Evolutionary conservation across 2,797 vertebrate species (phyloP).

Genomic region (Coluber constrictor): DNA sequence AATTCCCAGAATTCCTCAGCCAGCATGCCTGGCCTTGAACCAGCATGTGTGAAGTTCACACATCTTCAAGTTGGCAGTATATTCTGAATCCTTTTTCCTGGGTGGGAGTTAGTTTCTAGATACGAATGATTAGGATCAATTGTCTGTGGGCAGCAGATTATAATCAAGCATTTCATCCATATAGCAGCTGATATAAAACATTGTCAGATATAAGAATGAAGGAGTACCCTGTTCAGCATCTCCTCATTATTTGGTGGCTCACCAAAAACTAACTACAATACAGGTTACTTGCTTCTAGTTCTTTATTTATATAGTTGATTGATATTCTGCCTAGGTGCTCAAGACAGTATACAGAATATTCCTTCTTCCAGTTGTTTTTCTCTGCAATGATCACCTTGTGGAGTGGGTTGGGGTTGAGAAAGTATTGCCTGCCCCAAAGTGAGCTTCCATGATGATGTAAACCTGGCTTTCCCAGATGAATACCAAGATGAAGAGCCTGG

Average conservation of each 20-base stretch:
- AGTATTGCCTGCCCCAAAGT: background rate
- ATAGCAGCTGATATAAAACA: background rate
- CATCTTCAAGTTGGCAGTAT: background rate
- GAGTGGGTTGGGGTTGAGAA: background rate
- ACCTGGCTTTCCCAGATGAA: background rate
- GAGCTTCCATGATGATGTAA: background rate
- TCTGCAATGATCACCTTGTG: background rate
- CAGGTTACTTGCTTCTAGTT: background rate
- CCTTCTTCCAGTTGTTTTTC: background rate
- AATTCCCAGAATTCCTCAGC: background rate
- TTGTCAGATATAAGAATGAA: background rate
- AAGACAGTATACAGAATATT: background rate
- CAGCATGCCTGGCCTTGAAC: background rate
- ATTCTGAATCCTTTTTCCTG: background rate
- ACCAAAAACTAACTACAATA: background rate
- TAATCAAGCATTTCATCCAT: background rate
- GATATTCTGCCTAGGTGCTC: background rate
- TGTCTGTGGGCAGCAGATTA: conserved; percentile 2
- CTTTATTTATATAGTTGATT: background rate
- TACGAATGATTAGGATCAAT: conserved; percentile 13
- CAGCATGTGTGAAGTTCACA: background rate
- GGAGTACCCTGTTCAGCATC: background rate
- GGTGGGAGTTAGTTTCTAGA: background rate
- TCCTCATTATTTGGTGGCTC: background rate
- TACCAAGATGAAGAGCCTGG: background rate